These are phyloP conservation scores for Ciconia boyciana DNA, from an alignment of 2,113 vertebrate species.

Conservation along the genomic window DNA sequence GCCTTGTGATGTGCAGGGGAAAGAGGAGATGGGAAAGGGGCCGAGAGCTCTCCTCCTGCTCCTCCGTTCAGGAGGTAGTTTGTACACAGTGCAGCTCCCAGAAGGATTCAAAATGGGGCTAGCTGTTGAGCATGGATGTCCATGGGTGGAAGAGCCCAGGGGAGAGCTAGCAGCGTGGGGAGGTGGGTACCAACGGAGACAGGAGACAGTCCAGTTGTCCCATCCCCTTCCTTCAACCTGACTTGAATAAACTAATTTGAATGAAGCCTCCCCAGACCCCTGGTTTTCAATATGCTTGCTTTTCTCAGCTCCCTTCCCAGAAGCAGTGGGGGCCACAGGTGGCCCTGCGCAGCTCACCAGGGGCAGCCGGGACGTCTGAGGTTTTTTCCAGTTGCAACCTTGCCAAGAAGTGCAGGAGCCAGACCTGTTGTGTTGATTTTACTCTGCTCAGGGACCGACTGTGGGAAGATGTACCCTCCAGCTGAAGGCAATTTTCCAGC, in stretches of 20 bases:
- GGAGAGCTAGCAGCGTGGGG: not conserved
- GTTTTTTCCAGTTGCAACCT: not conserved
- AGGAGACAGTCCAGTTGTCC: not conserved
- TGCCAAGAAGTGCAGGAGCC: not conserved
- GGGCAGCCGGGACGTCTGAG: not conserved
- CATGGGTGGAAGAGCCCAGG: not conserved
- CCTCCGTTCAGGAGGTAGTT: not conserved
- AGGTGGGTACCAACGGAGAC: not conserved
- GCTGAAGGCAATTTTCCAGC: not conserved
- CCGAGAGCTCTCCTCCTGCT: not conserved
- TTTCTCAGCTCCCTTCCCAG: not conserved
- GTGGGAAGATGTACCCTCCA: not conserved
- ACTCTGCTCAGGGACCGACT: not conserved
- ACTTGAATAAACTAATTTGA: not conserved
- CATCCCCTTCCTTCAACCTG: not conserved
- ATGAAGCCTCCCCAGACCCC: rapidly evolving
- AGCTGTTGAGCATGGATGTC: not conserved
- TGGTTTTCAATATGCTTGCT: not conserved
- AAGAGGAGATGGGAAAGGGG: not conserved
- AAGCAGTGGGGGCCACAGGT: not conserved
- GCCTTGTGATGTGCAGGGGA: not conserved
- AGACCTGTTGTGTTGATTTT: not conserved
- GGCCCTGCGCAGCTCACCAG: not conserved
- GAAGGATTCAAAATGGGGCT: not conserved
- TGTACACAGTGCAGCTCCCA: not conserved